These are phyloP conservation scores for Ichneumoninae sp. DNA, from an alignment of 2,888 invertebrate species.

Conservation along the genomic window DNA sequence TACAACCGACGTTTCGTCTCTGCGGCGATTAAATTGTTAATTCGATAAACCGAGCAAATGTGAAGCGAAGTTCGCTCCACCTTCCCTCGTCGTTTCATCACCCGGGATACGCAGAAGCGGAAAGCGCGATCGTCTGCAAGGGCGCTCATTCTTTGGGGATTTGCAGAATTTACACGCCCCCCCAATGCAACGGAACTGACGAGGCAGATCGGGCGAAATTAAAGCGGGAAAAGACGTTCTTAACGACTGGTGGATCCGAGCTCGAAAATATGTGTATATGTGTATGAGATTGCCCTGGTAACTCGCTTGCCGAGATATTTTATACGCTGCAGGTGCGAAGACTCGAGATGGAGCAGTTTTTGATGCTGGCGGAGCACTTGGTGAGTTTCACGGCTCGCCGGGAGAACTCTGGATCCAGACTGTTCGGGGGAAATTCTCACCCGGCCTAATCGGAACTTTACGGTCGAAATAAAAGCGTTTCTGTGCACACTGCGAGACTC, in stretches of 20 bases:
- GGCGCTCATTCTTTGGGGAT: conserved; percentile 39
- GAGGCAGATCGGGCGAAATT: conserved; percentile 32
- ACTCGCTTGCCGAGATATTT: conserved; percentile 12
- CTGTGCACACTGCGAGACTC: conserved; percentile 68
- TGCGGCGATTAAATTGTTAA: conserved; percentile 47
- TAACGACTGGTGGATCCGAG: conserved; percentile 29
- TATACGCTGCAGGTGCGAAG: conserved; percentile 19
- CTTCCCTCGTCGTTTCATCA: not conserved
- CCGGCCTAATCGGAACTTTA: conserved; percentile 74
- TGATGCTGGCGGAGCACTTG: conserved; percentile 13
- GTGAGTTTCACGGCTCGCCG: conserved; percentile 2
- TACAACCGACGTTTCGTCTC: conserved; percentile 26
- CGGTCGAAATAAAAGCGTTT: conserved; percentile 71
- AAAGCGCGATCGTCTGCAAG: conserved; percentile 13
- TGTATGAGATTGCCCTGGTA: not conserved
- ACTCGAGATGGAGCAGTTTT: conserved; percentile 15
- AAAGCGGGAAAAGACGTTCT: conserved; percentile 45
- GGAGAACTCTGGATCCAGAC: conserved; percentile 39
- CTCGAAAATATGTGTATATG: conserved; percentile 37
- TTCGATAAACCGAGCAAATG: conserved; percentile 30
- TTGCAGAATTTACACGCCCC: conserved; percentile 32
- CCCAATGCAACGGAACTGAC: not conserved
- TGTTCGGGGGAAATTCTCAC: conserved; percentile 42
- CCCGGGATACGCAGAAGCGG: conserved; percentile 2
- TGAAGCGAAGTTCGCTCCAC: not conserved